Conservation (phyloP, 2,113 vertebrate genomes). For the Aphyosemion australe region DNA sequence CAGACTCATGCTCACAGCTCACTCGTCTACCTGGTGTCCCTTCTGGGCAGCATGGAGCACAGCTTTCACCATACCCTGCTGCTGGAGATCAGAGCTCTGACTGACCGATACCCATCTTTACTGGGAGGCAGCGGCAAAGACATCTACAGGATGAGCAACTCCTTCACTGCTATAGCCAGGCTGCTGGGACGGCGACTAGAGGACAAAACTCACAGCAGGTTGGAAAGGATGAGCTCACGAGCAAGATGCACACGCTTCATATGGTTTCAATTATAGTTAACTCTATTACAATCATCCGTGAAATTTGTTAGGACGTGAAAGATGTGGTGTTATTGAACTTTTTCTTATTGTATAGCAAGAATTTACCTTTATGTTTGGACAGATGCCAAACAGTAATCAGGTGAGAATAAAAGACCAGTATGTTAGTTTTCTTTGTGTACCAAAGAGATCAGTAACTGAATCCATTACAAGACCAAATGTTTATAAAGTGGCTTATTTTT, state of each 20-base stretch:
- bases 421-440: background rate
- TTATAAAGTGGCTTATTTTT: no score
- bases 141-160: constrained; percentile 94
- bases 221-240: constrained; percentile 10
- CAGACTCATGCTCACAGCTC: constrained; percentile 85
- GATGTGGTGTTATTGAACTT: background rate
- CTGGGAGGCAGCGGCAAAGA: constrained; percentile 87
- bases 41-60: constrained; percentile 90
- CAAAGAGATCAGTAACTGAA: background rate
- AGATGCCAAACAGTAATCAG: no score
- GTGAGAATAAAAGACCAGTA: no score
- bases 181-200: constrained; percentile 84
- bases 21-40: constrained; percentile 86
- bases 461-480: no score
- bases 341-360: background rate
- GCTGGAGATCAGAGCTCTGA: constrained; percentile 89
- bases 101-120: constrained; percentile 81
- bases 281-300: no score
- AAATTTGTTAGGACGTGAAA: background rate
- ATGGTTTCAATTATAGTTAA: background rate
- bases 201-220: constrained; percentile 77
- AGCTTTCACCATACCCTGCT: constrained; percentile 89
- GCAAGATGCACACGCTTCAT: background rate
- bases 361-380: no score
- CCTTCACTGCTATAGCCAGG: constrained; percentile 87